Conservation (phyloP, 2,797 vertebrate species). For the Xiphorhynchus erythropygius region DNA sequence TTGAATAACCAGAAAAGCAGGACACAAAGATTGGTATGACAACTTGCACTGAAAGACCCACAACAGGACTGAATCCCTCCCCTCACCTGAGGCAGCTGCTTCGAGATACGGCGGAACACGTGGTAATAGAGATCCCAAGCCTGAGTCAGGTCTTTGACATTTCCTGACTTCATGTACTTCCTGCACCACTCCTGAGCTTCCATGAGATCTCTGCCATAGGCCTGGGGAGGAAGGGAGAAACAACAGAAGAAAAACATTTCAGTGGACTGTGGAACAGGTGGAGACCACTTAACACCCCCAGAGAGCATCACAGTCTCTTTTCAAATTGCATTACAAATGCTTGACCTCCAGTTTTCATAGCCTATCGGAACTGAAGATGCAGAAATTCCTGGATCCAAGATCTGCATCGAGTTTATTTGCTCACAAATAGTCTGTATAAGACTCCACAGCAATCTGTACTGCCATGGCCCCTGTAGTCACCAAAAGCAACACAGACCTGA, state of each 20-base stretch:
- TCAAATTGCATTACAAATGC: neutral
- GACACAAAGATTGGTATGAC: neutral
- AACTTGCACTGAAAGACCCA: neutral
- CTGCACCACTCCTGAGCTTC: slow-evolving; percentile 99
- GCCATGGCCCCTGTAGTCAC: neutral
- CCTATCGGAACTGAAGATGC: neutral
- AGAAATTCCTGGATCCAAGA: neutral
- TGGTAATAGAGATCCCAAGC: slow-evolving; percentile 99
- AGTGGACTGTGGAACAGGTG: neutral
- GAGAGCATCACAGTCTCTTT: neutral
- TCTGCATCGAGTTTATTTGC: neutral
- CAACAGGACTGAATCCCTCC: neutral
- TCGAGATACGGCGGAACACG: slow-evolving; percentile 96
- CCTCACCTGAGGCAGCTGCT: slow-evolving; percentile 94
- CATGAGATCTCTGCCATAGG: slow-evolving; percentile 97
- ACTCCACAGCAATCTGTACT: neutral
- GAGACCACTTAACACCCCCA: neutral
- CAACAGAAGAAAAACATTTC: neutral
- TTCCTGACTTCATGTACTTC: slow-evolving; percentile 99
- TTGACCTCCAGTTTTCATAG: neutral
- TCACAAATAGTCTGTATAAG: neutral
- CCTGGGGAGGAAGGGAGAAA: slow-evolving; percentile 73
- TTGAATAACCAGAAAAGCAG: neutral
- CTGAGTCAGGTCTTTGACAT: slow-evolving; percentile 97
- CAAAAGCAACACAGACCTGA: neutral